Conservation (phyloP, 2,113 vertebrate genomes). For the Chunga burmeisteri region DNA sequence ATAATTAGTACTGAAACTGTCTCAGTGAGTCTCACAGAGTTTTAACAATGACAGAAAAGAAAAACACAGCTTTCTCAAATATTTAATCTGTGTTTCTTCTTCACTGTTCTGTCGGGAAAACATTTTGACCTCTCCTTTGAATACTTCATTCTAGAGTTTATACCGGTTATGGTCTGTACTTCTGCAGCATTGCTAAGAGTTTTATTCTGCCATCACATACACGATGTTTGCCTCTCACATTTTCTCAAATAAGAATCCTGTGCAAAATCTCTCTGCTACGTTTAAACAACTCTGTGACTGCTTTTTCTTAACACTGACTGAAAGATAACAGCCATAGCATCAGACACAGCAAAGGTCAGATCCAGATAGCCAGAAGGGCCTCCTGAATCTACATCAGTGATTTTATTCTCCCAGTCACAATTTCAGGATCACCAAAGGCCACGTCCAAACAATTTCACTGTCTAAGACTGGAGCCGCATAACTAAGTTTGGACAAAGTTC, state of each 20-base stretch:
- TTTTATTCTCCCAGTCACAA: slow-evolving; percentile 8
- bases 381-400: background rate
- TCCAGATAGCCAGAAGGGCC: background rate
- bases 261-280: background rate
- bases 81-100: background rate
- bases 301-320: background rate
- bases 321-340: background rate
- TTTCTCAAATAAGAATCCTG: background rate
- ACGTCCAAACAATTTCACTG: background rate
- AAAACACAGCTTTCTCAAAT: background rate
- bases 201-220: background rate
- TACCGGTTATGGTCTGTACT: background rate
- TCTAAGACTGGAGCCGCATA: background rate
- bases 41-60: background rate
- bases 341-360: background rate
- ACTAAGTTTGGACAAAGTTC: background rate
- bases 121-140: slow-evolving; percentile 9
- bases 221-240: background rate
- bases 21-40: background rate
- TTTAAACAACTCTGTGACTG: background rate
- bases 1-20: background rate
- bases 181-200: background rate
- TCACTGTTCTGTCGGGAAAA: background rate
- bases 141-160: background rate
- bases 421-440: slow-evolving; percentile 15